These are phyloP conservation scores for Dendrocincla fuliginosa DNA, from an alignment of 2,797 vertebrate species.

Conservation along the genomic window DNA sequence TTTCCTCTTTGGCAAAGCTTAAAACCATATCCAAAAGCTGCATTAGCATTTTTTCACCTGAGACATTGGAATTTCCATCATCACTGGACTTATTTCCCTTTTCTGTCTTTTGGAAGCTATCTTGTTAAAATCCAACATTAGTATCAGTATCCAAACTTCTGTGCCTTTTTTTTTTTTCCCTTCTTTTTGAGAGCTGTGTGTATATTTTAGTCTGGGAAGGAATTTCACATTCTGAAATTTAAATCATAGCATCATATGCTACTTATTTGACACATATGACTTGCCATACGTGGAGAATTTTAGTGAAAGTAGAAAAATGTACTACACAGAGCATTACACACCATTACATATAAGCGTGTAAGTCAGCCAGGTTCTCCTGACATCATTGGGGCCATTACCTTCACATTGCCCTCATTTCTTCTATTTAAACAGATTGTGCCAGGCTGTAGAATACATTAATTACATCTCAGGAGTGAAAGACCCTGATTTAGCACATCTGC, in stretches of 20 bases:
- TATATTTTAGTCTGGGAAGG: neutral
- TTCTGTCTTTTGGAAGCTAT: conserved; percentile 14
- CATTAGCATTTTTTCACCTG: conserved; percentile 62
- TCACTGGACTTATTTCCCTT: neutral
- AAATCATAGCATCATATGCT: neutral
- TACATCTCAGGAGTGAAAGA: neutral
- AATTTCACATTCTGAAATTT: conserved; percentile 46
- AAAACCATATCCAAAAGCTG: neutral
- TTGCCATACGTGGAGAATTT: neutral
- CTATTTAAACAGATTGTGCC: neutral
- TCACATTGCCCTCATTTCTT: neutral
- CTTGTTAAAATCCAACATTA: neutral
- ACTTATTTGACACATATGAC: neutral
- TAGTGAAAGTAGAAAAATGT: neutral
- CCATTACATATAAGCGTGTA: neutral
- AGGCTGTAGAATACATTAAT: neutral
- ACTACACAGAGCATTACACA: neutral
- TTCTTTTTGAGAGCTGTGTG: neutral
- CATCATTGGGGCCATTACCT: neutral
- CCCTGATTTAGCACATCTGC: neutral
- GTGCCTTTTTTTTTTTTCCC: neutral
- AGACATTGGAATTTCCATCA: conserved; percentile 44
- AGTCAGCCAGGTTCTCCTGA: neutral
- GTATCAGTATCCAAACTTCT: neutral
- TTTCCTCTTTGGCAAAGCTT: conserved; percentile 55